Conservation (phyloP, 2,113 vertebrate genomes). For the Nibea coibor region DNA sequence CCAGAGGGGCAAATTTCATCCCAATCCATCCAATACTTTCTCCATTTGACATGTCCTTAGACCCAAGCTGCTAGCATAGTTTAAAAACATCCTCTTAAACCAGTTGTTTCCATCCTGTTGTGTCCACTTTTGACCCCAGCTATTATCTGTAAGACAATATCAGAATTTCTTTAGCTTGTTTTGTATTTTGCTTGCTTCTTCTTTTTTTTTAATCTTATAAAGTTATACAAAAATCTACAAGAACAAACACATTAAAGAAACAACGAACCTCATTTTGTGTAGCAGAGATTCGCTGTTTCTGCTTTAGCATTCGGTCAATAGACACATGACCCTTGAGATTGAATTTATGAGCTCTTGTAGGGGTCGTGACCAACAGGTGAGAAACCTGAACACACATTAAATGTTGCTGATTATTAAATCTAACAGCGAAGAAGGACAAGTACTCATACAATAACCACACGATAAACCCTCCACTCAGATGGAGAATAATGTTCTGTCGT, state of each 20-base stretch:
- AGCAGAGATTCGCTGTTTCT: not conserved
- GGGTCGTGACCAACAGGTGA: not conserved
- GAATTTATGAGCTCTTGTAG: not conserved
- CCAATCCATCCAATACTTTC: not conserved
- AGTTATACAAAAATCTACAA: not conserved
- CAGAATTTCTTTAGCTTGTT: too few species aligned
- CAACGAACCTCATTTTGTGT: not conserved
- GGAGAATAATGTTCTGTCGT: slow-evolving; percentile 14
- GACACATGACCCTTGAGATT: not conserved
- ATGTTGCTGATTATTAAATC: not conserved
- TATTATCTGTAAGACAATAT: not conserved
- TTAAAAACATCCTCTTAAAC: not conserved
- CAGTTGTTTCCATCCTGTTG: not conserved
- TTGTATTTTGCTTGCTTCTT: too few species aligned
- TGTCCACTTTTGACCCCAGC: not conserved
- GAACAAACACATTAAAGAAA: not conserved
- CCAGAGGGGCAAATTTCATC: not conserved
- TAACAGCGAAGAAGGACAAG: slow-evolving; percentile 16
- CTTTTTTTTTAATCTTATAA: not conserved
- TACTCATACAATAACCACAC: slow-evolving; percentile 2
- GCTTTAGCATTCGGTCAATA: not conserved
- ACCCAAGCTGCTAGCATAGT: not conserved
- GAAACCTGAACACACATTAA: not conserved
- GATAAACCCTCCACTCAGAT: not conserved
- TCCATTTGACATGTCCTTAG: not conserved